A percentile compares a stretch with the other conserved stretches of the same genome.
Evolutionary conservation across 2,888 invertebrate species (phyloP).

Genomic region (Tiphia femorata): DNA sequence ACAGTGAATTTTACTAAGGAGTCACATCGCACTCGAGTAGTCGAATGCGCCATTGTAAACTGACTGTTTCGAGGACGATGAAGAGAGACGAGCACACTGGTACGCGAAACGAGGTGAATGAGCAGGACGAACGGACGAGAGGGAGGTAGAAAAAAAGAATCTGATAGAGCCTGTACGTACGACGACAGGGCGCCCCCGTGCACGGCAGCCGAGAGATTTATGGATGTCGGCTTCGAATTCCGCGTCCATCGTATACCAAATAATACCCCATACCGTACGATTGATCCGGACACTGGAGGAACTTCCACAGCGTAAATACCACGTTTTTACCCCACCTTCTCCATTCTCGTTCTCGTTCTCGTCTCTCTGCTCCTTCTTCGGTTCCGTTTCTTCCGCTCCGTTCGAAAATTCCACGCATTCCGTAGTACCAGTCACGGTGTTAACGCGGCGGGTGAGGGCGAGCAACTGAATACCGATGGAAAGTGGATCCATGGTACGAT

Average conservation of each 20-base stretch:
- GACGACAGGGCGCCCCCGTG: slow-evolving; percentile 15
- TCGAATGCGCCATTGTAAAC: no score
- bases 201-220: slow-evolving; percentile 31
- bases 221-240: slow-evolving; percentile 33
- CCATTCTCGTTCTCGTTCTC: neutral
- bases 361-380: neutral
- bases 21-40: no score
- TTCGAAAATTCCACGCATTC: no score
- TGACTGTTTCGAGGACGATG: no score
- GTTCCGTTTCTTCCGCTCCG: neutral
- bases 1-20: no score
- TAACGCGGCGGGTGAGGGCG: no score
- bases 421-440: no score
- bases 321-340: no score
- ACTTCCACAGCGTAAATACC: neutral
- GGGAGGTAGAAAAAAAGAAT: neutral
- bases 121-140: neutral
- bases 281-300: slow-evolving; percentile 35
- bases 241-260: slow-evolving; percentile 27
- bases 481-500: no score
- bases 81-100: neutral
- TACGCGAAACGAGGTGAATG: slow-evolving; percentile 13
- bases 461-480: no score
- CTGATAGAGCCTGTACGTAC: slow-evolving; percentile 21
- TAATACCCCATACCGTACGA: slow-evolving; percentile 29